Evolutionary conservation across 1,140 invertebrate genomes (phyloP), one percentile per base, ranked within the genome.

Genomic region (Papilio helenus): DNA sequence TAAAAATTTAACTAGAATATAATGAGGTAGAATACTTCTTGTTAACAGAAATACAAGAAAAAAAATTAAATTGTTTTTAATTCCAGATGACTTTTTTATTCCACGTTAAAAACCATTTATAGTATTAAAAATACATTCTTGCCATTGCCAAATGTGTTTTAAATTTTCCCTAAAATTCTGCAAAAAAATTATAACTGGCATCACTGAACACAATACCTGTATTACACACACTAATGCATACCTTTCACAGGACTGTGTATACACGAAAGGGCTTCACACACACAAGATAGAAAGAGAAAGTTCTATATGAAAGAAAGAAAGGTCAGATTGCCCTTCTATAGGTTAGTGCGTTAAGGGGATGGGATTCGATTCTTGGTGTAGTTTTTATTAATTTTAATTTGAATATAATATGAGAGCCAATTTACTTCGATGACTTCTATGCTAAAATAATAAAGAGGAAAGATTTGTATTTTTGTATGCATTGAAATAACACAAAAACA

Each of bases 161-260:
- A 72, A 55, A 80, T 58, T 65, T 82, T 79, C 81, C 74, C 81
- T 34, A 79, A 78, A 80, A 58, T 73, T 1, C 1, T 44, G 80
- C 72, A 65, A 81, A 81, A 77, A 42, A 71, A 42, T 49, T 16
- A 7, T 4, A 23, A 3, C 51, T 72, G 34, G 79, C 72, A 81
- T 82, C 85, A 72, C 85, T 23, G 49, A 44, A 46, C 80, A 65
- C 73, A 79, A 86, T 87, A 87, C 86, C 86, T 87, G 86, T 87
- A 86, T 84, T 76, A 82, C 86, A n/a, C 85, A 86, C 85, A 87
- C 83, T 80, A 68, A 34, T 14, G 51, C 20, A 16, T 1, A 68
- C 82, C 86, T 86, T 86, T 85, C 86, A 83, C 81, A 82, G 79
- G 74, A 82, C 80, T 29, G 72, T 79, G 82, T 83, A 12, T 80